Evolutionary conservation across 2,797 vertebrate genomes (phyloP).

Genomic region (Apodemus agrarius): DNA sequence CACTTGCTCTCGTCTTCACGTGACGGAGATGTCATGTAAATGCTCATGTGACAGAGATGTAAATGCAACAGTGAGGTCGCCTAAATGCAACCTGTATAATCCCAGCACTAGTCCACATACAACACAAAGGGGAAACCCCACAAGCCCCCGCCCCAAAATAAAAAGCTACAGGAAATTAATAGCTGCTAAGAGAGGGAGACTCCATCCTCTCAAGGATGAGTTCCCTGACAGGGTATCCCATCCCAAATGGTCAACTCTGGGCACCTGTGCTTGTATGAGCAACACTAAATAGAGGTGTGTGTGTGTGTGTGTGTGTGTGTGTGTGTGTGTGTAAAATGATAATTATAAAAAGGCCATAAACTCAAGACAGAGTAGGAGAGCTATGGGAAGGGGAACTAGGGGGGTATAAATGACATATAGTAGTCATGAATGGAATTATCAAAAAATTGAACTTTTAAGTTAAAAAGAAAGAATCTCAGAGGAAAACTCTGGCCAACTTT

Average conservation of each 20-base stretch:
- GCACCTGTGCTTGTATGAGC: background rate
- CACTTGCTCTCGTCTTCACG: background rate
- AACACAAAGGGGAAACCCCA: background rate
- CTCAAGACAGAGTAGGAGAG: background rate
- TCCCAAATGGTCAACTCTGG: background rate
- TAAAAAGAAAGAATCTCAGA: background rate
- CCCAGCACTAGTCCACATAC: too few species aligned
- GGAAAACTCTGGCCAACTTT: conserved; percentile 18
- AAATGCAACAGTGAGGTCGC: background rate
- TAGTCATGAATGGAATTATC: background rate
- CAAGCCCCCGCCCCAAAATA: background rate
- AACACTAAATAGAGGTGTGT: background rate
- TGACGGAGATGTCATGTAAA: background rate
- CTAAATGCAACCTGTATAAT: background rate
- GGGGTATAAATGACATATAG: background rate
- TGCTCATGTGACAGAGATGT: too few species aligned
- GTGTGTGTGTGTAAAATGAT: background rate
- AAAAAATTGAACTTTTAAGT: background rate
- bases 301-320: background rate
- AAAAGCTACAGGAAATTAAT: background rate
- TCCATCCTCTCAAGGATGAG: background rate
- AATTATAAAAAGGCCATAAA: background rate
- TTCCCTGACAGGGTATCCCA: background rate
- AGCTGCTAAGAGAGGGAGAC: background rate
- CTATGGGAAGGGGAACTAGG: background rate